A percentile compares a stretch with the other conserved stretches of the same genome.
phyloP scores from a whole-genome alignment of 2,888 invertebrate genomes.

The Empis livida region DNA sequence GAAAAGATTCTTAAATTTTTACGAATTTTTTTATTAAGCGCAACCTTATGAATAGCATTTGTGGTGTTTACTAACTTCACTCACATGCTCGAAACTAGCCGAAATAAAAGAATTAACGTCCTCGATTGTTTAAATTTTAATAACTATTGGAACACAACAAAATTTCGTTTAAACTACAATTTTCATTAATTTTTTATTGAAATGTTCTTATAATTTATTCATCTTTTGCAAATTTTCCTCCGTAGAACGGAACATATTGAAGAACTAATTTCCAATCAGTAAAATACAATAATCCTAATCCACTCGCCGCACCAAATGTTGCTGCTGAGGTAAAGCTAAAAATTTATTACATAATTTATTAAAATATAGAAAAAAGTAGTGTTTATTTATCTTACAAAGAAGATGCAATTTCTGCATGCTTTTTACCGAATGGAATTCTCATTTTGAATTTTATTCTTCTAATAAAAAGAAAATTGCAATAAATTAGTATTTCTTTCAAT shows the following conservation, averaged over 20 bases:
- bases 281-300: slow-evolving; percentile 48
- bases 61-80: too few species aligned
- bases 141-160: too few species aligned
- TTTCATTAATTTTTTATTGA: neutral
- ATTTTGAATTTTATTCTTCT: slow-evolving; percentile 11
- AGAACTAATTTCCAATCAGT: slow-evolving; percentile 69
- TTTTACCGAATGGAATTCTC: slow-evolving; percentile 42
- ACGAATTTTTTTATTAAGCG: too few species aligned
- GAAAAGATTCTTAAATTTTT: too few species aligned
- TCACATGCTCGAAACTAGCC: too few species aligned
- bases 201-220: slow-evolving; percentile 18
- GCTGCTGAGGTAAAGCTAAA: slow-evolving; percentile 45
- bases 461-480: too few species aligned
- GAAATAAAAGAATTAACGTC: too few species aligned
- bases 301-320: slow-evolving; percentile 53
- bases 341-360: slow-evolving; percentile 9
- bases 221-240: slow-evolving; percentile 50
- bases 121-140: too few species aligned
- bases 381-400: slow-evolving; percentile 31
- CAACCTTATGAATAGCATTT: too few species aligned
- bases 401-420: slow-evolving; percentile 44
- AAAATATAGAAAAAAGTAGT: slow-evolving; percentile 4
- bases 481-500: too few species aligned
- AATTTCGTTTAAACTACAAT: too few species aligned
- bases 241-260: slow-evolving; percentile 62